These are phyloP conservation scores for Epirrita christyi DNA, from an alignment of 2,888 invertebrate species.

Conservation along the genomic window DNA sequence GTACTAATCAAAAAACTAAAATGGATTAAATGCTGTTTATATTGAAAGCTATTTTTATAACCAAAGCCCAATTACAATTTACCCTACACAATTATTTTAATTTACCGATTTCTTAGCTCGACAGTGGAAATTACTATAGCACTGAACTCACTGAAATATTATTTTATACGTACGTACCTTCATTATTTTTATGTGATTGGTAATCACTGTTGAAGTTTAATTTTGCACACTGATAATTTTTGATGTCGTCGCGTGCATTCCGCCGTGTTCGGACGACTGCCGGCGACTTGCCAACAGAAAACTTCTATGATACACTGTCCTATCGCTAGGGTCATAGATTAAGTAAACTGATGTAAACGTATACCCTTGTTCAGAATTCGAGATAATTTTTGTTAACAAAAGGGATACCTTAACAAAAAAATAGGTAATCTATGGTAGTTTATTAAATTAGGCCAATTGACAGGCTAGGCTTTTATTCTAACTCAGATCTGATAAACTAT, in stretches of 20 bases:
- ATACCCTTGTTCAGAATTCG: too few species aligned
- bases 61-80: neutral
- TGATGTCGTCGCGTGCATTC: constrained; percentile 6
- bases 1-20: neutral
- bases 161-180: constrained; percentile 31
- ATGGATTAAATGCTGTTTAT: neutral
- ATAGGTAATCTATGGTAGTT: too few species aligned
- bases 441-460: too few species aligned
- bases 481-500: too few species aligned
- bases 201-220: constrained; percentile 14
- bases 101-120: neutral
- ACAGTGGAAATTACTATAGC: neutral
- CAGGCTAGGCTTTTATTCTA: too few species aligned
- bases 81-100: constrained; percentile 10
- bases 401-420: too few species aligned
- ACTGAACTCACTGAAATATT: neutral
- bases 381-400: too few species aligned
- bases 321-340: too few species aligned
- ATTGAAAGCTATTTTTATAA: neutral
- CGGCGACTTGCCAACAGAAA: constrained; percentile 12
- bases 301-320: too few species aligned
- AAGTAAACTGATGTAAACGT: too few species aligned
- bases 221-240: constrained; percentile 14
- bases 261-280: constrained; percentile 13
- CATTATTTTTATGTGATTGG: constrained; percentile 25